A percentile compares a stretch with the other conserved stretches of the same genome.
Evolutionary conservation across 2,888 invertebrate species (phyloP).

Genomic region (Philopedon plagiatum): DNA sequence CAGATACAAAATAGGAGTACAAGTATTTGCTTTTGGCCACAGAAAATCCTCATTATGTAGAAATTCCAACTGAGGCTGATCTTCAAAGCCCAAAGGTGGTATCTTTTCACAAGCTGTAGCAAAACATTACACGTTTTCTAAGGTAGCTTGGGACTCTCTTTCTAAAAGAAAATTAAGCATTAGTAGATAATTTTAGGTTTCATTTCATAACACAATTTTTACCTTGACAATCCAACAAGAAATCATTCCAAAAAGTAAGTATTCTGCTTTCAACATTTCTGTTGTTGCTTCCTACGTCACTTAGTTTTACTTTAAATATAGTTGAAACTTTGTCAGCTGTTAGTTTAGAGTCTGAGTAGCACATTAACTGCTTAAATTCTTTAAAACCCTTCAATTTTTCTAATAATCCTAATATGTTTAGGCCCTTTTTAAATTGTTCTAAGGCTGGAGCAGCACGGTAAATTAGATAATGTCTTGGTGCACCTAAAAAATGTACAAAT

Average conservation of each 20-base stretch:
- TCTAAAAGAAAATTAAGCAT: constrained; percentile 1
- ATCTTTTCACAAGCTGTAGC: constrained; percentile 34
- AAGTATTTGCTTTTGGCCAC: constrained; percentile 39
- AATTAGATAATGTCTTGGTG: constrained; percentile 37
- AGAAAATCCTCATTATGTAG: constrained; percentile 30
- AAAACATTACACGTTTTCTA: constrained; percentile 32
- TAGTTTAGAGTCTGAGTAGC: constrained; percentile 17
- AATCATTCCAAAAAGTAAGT: constrained; percentile 38
- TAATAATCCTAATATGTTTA: constrained; percentile 35
- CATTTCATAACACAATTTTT: neutral
- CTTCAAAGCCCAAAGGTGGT: constrained; percentile 41
- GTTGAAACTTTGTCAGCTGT: constrained; percentile 27
- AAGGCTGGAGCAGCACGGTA: constrained; percentile 29
- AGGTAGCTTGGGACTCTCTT: neutral
- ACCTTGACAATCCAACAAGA: too few relatives aligned
- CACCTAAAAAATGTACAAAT: constrained; percentile 25
- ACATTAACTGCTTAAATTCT: constrained; percentile 41
- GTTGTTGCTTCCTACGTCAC: constrained; percentile 33
- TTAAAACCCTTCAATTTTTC: constrained; percentile 38
- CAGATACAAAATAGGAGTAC: constrained; percentile 31
- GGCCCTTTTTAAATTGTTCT: constrained; percentile 36
- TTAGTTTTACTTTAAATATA: constrained; percentile 30
- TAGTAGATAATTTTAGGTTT: too few relatives aligned
- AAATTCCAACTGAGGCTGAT: constrained; percentile 28
- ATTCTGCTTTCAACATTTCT: constrained; percentile 33